phyloP scores from a whole-genome alignment of 2,888 invertebrate species.

The Zygogramma bicolorata region DNA sequence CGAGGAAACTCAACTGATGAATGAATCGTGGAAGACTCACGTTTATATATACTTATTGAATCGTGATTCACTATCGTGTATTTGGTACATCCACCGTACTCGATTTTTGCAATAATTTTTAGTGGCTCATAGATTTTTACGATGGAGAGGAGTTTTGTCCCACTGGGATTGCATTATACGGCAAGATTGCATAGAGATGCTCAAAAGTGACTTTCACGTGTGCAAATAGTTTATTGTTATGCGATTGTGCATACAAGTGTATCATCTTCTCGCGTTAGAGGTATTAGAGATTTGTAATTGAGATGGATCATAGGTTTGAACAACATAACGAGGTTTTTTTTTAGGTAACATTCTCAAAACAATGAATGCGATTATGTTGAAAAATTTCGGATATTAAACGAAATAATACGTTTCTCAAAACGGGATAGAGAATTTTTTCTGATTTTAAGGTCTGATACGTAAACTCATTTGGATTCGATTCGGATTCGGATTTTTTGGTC shows the following conservation, averaged over 20 bases:
- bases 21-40: conserved; percentile 57
- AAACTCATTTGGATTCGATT: too few relatives aligned
- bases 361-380: too few relatives aligned
- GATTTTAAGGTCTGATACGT: too few relatives aligned
- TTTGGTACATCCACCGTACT: conserved; percentile 62
- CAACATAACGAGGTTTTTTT: background rate
- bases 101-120: conserved; percentile 60
- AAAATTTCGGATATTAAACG: too few relatives aligned
- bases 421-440: too few relatives aligned
- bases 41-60: conserved; percentile 63
- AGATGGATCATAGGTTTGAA: background rate
- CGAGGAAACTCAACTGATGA: conserved; percentile 29
- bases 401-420: too few relatives aligned
- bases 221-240: conserved; percentile 62
- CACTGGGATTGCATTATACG: conserved; percentile 37
- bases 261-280: conserved; percentile 61
- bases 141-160: conserved; percentile 51
- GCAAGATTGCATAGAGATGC: conserved; percentile 45
- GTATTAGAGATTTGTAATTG: conserved; percentile 37
- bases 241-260: conserved; percentile 58
- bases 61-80: conserved; percentile 66
- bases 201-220: conserved; percentile 58
- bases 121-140: conserved; percentile 58
- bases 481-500: too few relatives aligned
- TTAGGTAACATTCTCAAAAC: background rate